These are phyloP conservation scores for Perizoma affinitatum DNA, from an alignment of 2,888 invertebrate genomes.

Conservation along the genomic window DNA sequence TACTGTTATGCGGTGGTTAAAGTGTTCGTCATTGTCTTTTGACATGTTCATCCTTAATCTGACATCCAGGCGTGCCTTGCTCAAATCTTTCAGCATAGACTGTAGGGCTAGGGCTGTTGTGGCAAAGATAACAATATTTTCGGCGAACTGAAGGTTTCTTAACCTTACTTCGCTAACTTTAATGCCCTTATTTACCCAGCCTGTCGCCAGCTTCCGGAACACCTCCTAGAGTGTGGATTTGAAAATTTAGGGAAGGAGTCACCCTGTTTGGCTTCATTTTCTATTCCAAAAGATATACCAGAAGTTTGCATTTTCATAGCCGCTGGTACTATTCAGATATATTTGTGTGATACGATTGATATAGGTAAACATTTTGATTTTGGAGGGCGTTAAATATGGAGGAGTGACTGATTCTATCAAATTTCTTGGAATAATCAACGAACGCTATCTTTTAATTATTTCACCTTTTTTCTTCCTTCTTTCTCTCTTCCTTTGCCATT, in stretches of 20 bases:
- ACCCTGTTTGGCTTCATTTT: background rate
- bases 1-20: no score
- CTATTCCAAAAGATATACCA: background rate
- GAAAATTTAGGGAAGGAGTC: background rate
- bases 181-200: background rate
- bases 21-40: no score
- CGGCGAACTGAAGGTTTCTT: background rate
- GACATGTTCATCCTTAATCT: no score
- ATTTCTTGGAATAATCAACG: no score
- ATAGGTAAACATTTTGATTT: no score
- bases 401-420: no score
- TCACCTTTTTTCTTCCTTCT: no score
- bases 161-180: background rate
- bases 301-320: background rate
- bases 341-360: no score
- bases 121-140: background rate
- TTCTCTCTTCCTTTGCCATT: no score
- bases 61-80: background rate
- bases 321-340: background rate
- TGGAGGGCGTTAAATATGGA: no score
- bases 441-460: no score
- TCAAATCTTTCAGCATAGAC: background rate
- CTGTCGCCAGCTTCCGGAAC: background rate
- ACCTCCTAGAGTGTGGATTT: background rate
- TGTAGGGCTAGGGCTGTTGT: slow-evolving; percentile 1